phyloP scores from a whole-genome alignment of 2,888 invertebrate genomes.

The Uropetala carovei region DNA sequence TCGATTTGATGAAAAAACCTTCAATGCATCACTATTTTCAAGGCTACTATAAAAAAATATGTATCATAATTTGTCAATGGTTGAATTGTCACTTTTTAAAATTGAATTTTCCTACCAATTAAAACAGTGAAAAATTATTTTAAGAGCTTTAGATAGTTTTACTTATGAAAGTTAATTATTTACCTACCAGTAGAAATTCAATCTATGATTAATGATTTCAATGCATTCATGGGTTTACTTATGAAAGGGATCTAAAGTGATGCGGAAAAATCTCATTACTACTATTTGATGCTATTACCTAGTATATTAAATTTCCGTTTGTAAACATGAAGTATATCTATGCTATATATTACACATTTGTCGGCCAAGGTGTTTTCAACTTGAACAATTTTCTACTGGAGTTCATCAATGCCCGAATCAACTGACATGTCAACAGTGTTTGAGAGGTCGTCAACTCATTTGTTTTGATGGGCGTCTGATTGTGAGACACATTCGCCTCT shows the following conservation, averaged over 20 bases:
- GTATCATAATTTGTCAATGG: too few species aligned
- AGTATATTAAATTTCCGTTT: background rate
- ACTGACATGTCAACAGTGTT: background rate
- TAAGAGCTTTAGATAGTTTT: too few species aligned
- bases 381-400: background rate
- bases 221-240: background rate
- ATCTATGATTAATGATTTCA: background rate
- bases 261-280: background rate
- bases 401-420: slow-evolving; percentile 37
- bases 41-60: too few species aligned
- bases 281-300: background rate
- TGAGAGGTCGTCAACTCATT: background rate
- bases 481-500: background rate
- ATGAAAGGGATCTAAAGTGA: background rate
- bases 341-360: background rate
- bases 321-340: background rate
- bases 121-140: too few species aligned
- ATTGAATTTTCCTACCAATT: too few species aligned
- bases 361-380: background rate
- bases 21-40: too few species aligned
- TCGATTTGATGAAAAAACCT: too few species aligned
- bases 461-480: background rate
- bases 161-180: too few species aligned
- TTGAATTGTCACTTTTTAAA: too few species aligned
- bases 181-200: too few species aligned